Percentiles rank a stretch among this genome's conserved stretches.
Evolutionary conservation across 2,113 vertebrate genomes (phyloP).

Genomic region (Chlorodrepanis virens): DNA sequence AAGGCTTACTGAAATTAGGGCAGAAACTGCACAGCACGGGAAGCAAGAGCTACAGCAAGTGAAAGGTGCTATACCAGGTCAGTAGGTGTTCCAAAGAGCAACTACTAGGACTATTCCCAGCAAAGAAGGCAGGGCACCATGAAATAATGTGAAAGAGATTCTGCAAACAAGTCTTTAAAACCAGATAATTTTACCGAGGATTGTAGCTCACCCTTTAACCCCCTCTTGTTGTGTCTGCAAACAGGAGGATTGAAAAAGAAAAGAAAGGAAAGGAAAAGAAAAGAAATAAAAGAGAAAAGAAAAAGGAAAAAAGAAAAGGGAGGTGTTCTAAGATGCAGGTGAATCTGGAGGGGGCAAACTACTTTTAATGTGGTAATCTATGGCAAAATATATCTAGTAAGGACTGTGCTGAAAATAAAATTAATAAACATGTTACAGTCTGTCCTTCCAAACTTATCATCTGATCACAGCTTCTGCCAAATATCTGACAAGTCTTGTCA

Average conservation of each 20-base stretch:
- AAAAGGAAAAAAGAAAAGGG: accelerated
- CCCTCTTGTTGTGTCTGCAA: not conserved
- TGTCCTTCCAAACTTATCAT: constrained; percentile 32
- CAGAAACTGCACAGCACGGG: not conserved
- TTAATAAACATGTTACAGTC: constrained; percentile 3
- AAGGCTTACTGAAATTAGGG: not conserved
- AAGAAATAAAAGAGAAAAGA: too few relatives aligned
- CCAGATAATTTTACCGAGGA: not conserved
- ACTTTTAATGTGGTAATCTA: not conserved
- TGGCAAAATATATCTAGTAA: not conserved
- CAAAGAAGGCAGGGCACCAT: not conserved
- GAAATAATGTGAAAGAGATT: not conserved
- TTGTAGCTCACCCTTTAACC: not conserved
- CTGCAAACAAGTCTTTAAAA: not conserved
- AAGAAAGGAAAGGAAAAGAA: not conserved
- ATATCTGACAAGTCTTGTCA: constrained; percentile 18
- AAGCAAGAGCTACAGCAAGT: not conserved
- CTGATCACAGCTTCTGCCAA: constrained; percentile 25
- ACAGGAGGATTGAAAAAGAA: not conserved
- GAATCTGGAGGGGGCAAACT: not conserved
- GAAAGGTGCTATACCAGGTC: not conserved
- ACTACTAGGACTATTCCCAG: not conserved
- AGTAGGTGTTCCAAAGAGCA: not conserved
- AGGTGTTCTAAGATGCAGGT: not conserved
- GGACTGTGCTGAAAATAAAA: not conserved